A percentile compares a stretch with the other conserved stretches of the same genome.
Evolutionary conservation across 1,140 invertebrate genomes (phyloP).

Genomic region (Aphelinus certus): DNA sequence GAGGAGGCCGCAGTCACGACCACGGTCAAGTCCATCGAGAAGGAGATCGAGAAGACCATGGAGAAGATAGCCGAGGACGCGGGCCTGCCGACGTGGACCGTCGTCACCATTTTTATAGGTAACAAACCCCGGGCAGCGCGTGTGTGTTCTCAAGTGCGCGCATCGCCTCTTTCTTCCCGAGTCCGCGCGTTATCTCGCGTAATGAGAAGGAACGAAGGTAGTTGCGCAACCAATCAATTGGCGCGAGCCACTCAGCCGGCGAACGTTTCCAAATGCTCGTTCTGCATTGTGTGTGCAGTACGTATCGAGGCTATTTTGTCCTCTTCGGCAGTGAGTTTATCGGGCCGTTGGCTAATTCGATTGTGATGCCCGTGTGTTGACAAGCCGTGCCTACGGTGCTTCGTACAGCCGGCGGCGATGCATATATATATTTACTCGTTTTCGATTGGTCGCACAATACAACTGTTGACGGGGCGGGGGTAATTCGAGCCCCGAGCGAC

Average conservation of each 20-base stretch:
- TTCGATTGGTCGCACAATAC: too few species aligned
- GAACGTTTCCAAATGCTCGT: background rate
- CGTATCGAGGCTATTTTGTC: too few species aligned
- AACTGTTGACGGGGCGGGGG: too few species aligned
- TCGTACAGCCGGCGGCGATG: too few species aligned
- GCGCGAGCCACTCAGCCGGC: background rate
- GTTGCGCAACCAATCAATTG: background rate
- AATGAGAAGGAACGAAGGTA: background rate
- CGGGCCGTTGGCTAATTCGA: too few species aligned
- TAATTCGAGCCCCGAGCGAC: too few species aligned
- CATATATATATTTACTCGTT: too few species aligned
- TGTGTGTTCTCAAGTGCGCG: too few species aligned
- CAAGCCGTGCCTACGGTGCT: too few species aligned
- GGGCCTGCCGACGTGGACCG: conserved; percentile 76
- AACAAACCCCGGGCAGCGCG: conserved; percentile 38
- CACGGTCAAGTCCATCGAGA: conserved; percentile 51
- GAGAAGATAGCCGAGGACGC: conserved; percentile 70
- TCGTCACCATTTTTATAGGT: conserved; percentile 79
- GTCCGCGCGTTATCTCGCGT: background rate
- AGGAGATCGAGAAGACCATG: conserved; percentile 59
- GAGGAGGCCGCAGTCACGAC: conserved; percentile 44
- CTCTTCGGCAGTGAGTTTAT: too few species aligned
- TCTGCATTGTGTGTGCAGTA: background rate
- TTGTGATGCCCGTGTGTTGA: too few species aligned
- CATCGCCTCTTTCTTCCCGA: too few species aligned